Evolutionary conservation across 1,140 invertebrate genomes (phyloP), one percentile per base, ranked within the genome.

Genomic region (Neuroterus valhalla): DNA sequence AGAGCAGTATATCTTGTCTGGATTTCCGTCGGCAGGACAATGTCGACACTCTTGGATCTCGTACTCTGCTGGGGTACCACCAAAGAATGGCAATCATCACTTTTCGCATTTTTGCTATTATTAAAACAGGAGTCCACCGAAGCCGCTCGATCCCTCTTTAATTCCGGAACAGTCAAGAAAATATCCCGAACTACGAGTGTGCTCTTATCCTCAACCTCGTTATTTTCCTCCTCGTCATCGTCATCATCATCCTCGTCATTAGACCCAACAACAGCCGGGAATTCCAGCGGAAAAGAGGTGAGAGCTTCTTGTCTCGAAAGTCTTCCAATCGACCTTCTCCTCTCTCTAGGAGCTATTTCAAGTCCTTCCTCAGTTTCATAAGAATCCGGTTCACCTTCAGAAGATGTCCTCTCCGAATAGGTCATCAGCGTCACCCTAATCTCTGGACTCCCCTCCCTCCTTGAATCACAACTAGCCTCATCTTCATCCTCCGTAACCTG

Each of bases 1-100:
- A 96, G 89, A 6, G 96, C 95, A 73, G 96, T 96, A 85, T 97
- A 97, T 68, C 95, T 91, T 2, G 94, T 94, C 82, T 96, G 94
- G 80, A 95, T 94, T 66, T 96, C 95, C 0, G 96, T 97, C 1
- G 96, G 96, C 71, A 98, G 89, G 14, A 96, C 96, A 74, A 98
- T 97, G 86, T 98, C 96, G 50, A 98, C 96, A 38, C 96, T 97
- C 71, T 96, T 93, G 4, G 96, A 97, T n/a, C 96, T 91, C 3
- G 94, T 91, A 71, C 90, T 92, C 50, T 93, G 91, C 75, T 93
- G 93, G 0, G 94, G 94, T 15, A 95, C 94, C 19, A 93, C 91
- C 3, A 95, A 90, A 45, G 92, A 93, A 78, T 91, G 89, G 19
- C 90, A 86, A 78, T 94, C 92, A 75, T 94, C 94, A 2, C 91